Base-by-base conservation (phyloP, 2,797 vertebrate species). In the Phoeniculus purpureus region DNA sequence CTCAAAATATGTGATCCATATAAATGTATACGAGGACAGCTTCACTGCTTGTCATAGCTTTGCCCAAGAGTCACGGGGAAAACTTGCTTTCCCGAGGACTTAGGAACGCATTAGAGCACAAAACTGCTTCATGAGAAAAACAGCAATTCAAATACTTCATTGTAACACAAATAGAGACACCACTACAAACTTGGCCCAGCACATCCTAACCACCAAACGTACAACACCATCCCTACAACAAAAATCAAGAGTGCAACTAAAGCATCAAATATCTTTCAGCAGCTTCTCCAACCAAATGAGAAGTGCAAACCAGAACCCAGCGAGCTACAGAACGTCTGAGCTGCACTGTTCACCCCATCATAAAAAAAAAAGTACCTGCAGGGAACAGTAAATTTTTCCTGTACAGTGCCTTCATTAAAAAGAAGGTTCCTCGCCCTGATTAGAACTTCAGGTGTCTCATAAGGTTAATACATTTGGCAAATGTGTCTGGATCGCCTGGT, bases 351-450 rank as follows among this genome's bases (percentile, higher is more conserved):
- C n/a, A 64, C 27, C n/a, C 7, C 9, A 54, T 6, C 17, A 23
- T 7, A 23, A 34, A 45, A 34, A 31, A 27, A 52, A 50, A 22
- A 22, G 8, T 61, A 56, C 37, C 70, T 64, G 26, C 50, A 81
- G 32, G 81, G 34, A 92, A 90, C 8, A 1, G 40, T 67, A 86
- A 88, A 81, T 80, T 51, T 27, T 17, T 77, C 79, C 78, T 9
- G 4, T 52, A 85, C 32, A 73, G 52, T 22, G 54, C 13, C 62
- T 89, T 88, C 68, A 56, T 88, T 65, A 84, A 40, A 82, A 75
- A 78, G 23, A 45, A 87, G 81, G n/a, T 62, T 80, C n/a, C 51
- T 77, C 84, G 88, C 86, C 37, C 78, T 82, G 16, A 93, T 77
- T 87, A 71, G 34, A 91, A 86, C 32, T 74, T 80, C 78, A 74